phyloP scores from a whole-genome alignment of 1,140 invertebrate species.

The Cherax quadricarinatus region DNA sequence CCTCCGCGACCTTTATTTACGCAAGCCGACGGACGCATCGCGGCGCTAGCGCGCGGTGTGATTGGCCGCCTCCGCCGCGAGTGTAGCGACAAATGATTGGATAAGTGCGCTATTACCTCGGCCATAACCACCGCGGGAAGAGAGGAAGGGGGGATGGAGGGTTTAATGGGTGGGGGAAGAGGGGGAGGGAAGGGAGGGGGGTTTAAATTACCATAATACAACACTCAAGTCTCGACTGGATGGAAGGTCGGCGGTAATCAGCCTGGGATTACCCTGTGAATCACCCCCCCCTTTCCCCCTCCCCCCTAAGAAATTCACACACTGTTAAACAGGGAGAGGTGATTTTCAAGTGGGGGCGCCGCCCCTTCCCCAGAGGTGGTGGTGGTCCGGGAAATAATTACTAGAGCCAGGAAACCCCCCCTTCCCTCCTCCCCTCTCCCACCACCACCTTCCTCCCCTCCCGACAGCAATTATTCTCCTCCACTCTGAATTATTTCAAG shows the following conservation, averaged over 20 bases:
- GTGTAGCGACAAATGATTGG: slow-evolving; percentile 68
- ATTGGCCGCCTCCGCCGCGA: slow-evolving; percentile 30
- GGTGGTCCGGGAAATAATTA: slow-evolving; percentile 31
- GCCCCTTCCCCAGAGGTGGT: background rate
- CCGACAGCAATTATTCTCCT: slow-evolving; percentile 19
- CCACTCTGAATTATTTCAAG: slow-evolving; percentile 2
- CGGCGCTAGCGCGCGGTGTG: slow-evolving; percentile 58
- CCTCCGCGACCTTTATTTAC: slow-evolving; percentile 46
- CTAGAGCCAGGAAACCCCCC: background rate
- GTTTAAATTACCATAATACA: slow-evolving; percentile 64
- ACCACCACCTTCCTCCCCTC: background rate
- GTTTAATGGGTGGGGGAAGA: no score
- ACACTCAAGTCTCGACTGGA: slow-evolving; percentile 55
- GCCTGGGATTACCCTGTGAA: slow-evolving; percentile 63
- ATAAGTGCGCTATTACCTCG: slow-evolving; percentile 68
- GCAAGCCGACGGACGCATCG: slow-evolving; percentile 5
- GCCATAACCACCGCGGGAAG: slow-evolving; percentile 55
- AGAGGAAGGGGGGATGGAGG: no score
- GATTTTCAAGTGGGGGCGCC: slow-evolving; percentile 47
- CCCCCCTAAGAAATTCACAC: slow-evolving; percentile 57
- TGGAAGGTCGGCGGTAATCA: slow-evolving; percentile 71
- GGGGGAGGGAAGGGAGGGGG: no score
- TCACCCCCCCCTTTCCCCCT: background rate
- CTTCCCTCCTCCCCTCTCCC: no score
- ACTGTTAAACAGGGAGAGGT: slow-evolving; percentile 69